phyloP scores from a whole-genome alignment of 2,797 vertebrate genomes.

The Perdix hodgsoniae region DNA sequence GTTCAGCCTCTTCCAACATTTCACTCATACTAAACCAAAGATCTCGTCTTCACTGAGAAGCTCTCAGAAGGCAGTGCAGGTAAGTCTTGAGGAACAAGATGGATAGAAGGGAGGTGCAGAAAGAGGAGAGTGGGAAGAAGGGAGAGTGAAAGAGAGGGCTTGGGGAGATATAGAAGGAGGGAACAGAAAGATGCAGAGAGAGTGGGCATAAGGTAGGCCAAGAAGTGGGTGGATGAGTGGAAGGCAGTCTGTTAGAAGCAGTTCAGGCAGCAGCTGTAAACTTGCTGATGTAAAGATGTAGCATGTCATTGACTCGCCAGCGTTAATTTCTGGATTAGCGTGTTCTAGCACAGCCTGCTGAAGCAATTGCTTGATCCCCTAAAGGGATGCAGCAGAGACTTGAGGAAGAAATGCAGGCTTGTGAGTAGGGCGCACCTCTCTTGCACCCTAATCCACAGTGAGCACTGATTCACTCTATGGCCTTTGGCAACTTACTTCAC shows the following conservation, averaged over 20 bases:
- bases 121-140: not conserved
- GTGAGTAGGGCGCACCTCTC: not conserved
- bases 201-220: not conserved
- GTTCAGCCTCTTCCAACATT: not conserved
- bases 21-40: not conserved
- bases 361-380: slow-evolving; percentile 44
- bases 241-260: not conserved
- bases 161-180: not conserved
- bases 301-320: not conserved
- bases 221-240: not conserved
- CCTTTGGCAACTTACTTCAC: slow-evolving; percentile 61
- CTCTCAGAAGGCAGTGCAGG: fast-evolving
- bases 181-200: not conserved
- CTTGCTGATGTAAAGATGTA: not conserved
- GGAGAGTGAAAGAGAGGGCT: not conserved
- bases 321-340: slow-evolving; percentile 38
- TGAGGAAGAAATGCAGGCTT: slow-evolving; percentile 14
- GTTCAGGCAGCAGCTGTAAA: not conserved
- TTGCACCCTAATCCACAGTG: not conserved
- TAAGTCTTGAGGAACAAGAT: not conserved
- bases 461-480: slow-evolving; percentile 41
- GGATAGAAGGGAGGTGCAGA: not conserved
- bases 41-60: not conserved
- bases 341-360: slow-evolving; percentile 46
- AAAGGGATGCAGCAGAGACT: slow-evolving; percentile 17